These are phyloP conservation scores for Trididemnum clinides DNA, from an alignment of 23 tunicate species.

Conservation along the genomic window DNA sequence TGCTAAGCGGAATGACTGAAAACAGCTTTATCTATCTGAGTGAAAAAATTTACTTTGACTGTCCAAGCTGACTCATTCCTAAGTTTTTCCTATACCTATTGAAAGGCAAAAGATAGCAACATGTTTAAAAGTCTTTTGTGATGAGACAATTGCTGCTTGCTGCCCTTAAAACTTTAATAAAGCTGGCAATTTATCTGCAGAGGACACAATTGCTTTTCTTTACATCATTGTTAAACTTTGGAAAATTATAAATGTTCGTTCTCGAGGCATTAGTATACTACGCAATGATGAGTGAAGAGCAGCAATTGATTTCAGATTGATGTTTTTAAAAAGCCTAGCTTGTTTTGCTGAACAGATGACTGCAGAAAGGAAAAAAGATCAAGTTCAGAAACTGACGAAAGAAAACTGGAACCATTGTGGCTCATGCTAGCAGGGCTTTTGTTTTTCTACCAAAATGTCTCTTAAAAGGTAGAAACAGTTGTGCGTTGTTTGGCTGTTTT, in stretches of 20 bases:
- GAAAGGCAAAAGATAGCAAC: neutral
- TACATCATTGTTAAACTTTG: neutral
- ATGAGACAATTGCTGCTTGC: conserved; percentile 10
- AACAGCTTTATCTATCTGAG: neutral
- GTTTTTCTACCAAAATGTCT: neutral
- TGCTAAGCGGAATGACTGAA: too few relatives aligned
- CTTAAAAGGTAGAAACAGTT: neutral
- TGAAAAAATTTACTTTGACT: neutral
- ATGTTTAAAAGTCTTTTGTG: neutral
- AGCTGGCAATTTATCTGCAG: neutral
- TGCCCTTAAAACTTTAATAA: neutral
- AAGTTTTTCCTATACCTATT: neutral
- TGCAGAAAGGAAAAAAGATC: neutral
- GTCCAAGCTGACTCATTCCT: neutral
- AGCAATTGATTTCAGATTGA: neutral
- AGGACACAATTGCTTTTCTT: neutral
- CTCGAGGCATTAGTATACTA: neutral
- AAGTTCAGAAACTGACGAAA: too few relatives aligned
- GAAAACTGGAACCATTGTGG: conserved; percentile 3
- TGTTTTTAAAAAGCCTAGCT: neutral
- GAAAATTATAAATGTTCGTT: neutral
- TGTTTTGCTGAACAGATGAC: neutral
- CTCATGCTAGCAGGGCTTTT: neutral
- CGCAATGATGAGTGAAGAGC: neutral
- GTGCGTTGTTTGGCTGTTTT: conserved; percentile 19